Evolutionary conservation across 2,113 vertebrate species (phyloP), one percentile per base, ranked within the genome.

Genomic region (Petromus typicus): DNA sequence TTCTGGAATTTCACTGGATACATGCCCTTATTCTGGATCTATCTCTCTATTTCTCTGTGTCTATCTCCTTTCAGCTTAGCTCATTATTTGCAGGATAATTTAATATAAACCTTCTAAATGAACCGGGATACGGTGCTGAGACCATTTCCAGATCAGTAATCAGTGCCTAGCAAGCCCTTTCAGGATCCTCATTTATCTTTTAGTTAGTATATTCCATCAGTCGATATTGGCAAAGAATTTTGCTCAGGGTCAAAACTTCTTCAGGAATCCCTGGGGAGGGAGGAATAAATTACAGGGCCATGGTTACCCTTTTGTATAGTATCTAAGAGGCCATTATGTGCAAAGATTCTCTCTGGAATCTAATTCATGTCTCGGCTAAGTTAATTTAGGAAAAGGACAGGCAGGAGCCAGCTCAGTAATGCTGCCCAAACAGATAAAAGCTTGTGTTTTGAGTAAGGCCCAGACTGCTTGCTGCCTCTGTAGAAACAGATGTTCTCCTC

Each of bases 161-260:
- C 93, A 81, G 97, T 11, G 0, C 71, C 51, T 16, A 94, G 91
- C 83, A 84, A 80, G 91, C 54, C 59, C 45, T 93, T 97, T 89
- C 69, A 84, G 54, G 64, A 87, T 83, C 25, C 76, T 94, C 94
- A 91, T 96, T 96, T 97, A 94, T 96, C 97, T 97, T 94, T 86
- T 45, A 67, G 96, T 80, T 64, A 66, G 57, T 93, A 34, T 66
- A 93, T 91, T 94, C 34, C 6, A 96, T 97, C 90, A 45, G 83
- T 96, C 32, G 23, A 87, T 97, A 97, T 40, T 93, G 93, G 93
- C 64, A 91, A 88, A 93, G 89, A 92, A 94, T 96, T 97, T 89
- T 92, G 90, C 73, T 92, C 96, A 92, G 89, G 94, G 89, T 96
- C 78, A 95, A 57, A 94, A 87, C 63, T 88, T 94, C 92, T 89